phyloP scores from a whole-genome alignment of 2,797 vertebrate species.

The Sciurus vulgaris region DNA sequence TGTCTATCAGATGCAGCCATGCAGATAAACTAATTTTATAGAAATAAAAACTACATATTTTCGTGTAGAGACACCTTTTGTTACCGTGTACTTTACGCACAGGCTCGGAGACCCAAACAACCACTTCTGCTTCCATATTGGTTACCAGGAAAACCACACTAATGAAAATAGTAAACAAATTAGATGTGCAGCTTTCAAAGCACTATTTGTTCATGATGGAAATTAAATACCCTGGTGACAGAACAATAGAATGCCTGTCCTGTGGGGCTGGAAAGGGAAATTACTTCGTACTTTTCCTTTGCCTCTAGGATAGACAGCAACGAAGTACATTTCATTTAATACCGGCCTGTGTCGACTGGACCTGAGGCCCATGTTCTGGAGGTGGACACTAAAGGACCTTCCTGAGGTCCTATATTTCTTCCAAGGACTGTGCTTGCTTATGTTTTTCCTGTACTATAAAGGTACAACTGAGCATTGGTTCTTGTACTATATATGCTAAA shows the following conservation, averaged over 20 bases:
- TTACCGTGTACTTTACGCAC: background rate
- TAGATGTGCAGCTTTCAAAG: conserved; percentile 54
- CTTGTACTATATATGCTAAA: background rate
- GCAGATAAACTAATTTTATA: background rate
- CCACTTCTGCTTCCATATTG: background rate
- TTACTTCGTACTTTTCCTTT: background rate
- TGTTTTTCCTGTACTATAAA: background rate
- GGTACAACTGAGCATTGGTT: background rate
- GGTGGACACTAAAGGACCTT: background rate
- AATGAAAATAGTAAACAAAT: conserved; percentile 50
- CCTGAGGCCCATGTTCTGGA: background rate
- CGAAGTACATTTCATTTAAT: background rate
- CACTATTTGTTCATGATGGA: conserved; percentile 43
- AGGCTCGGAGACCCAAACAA: background rate
- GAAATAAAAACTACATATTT: background rate
- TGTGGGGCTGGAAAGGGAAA: background rate
- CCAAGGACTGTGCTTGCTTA: background rate
- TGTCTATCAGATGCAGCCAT: background rate
- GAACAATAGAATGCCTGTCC: background rate
- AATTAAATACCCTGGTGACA: background rate
- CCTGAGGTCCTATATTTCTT: background rate
- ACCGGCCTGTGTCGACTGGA: background rate
- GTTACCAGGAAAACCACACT: conserved; percentile 40
- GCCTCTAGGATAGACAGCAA: background rate
- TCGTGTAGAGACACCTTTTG: conserved; percentile 3